phyloP scores from a whole-genome alignment of 2,797 vertebrate genomes.

The Syngnathus rostellatus region DNA sequence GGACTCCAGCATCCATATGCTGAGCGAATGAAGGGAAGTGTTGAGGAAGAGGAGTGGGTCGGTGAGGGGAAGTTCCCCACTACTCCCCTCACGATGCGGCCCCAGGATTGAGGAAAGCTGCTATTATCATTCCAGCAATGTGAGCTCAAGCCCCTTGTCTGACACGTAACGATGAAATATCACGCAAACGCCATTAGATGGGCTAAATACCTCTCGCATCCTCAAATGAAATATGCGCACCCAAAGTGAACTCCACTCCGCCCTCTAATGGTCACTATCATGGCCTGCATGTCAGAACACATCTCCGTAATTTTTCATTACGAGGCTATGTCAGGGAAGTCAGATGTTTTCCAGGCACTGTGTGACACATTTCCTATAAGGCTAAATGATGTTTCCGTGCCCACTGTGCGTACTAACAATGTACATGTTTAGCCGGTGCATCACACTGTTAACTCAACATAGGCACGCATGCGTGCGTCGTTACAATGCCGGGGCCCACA shows the following conservation, averaged over 20 bases:
- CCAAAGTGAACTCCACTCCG: conserved; percentile 25
- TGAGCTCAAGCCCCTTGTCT: conserved; percentile 69
- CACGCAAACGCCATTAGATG: conserved; percentile 69
- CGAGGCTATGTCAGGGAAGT: conserved; percentile 8
- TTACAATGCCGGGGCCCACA: conserved; percentile 39
- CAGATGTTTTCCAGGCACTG: conserved; percentile 45
- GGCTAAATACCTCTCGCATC: conserved; percentile 65
- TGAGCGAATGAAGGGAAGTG: conserved; percentile 45
- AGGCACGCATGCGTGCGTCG: conserved; percentile 19
- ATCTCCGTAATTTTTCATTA: conserved; percentile 6
- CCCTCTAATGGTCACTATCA: conserved; percentile 56
- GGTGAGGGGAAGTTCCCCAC: conserved; percentile 37
- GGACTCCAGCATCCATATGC: conserved; percentile 62
- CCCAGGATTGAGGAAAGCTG: conserved; percentile 63
- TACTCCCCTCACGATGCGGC: conserved; percentile 9
- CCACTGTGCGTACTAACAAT: conserved; percentile 34
- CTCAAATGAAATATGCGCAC: conserved; percentile 49
- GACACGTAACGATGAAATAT: conserved; percentile 71
- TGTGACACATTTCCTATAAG: conserved; percentile 38
- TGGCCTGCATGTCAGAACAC: conserved; percentile 16
- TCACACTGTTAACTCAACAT: conserved; percentile 47
- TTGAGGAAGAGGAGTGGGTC: conserved; percentile 46
- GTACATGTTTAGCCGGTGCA: conserved; percentile 51
- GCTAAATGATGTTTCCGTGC: conserved; percentile 45
- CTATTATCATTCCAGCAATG: conserved; percentile 72